Base-by-base conservation (phyloP, 2,888 invertebrate species). In the Chrysolina oricalcia region DNA sequence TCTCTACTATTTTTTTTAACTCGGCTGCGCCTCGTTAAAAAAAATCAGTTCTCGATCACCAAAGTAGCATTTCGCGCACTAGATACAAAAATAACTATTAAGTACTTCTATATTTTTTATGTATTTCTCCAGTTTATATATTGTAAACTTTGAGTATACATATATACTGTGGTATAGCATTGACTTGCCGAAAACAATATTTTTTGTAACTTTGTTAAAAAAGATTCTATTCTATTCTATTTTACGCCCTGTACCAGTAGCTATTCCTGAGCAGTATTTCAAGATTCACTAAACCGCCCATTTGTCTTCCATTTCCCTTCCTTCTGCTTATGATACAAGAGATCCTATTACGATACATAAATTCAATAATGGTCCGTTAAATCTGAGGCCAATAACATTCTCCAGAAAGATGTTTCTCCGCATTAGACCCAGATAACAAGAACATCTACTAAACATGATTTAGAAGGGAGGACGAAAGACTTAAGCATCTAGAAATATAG, bases 381-480 rank as follows among this genome's bases (percentile, higher is more conserved):
- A 85, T 82, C 83, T 77, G 82, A 80, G 83, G 84, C 86, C 85
- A 85, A 86, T 87, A 86, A 86, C 84, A 83, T 84, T 83, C 83
- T 83, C 82, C 83, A 85, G 86, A 85, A 83, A 83, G 84, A 87
- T 86, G 85, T 83, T 82, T 82, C 65, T 81, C 77, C 77, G 83
- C 84, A 87, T 86, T 86, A 84, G 85, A 80, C 80, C 59, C 75
- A 85, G 86, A 86, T 86, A 86, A 86, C 85, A 82, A 83, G 81
- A 84, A 84, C 82, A 83, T 80, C 85, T 85, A 86, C 86, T 87
- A 86, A 87, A 87, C 85, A 85, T 87, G 87, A 87, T 87, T 85
- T 86, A 87, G 74, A 35, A n/a, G 19, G 11, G 67, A 23, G 67
- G 17, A 15, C 15, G 35, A 19, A 48, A 10, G 50, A 43, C 67